A percentile compares a stretch with the other conserved stretches of the same genome.
Conservation (phyloP, 1,140 invertebrate genomes). For the Drosophila novamexicana region DNA sequence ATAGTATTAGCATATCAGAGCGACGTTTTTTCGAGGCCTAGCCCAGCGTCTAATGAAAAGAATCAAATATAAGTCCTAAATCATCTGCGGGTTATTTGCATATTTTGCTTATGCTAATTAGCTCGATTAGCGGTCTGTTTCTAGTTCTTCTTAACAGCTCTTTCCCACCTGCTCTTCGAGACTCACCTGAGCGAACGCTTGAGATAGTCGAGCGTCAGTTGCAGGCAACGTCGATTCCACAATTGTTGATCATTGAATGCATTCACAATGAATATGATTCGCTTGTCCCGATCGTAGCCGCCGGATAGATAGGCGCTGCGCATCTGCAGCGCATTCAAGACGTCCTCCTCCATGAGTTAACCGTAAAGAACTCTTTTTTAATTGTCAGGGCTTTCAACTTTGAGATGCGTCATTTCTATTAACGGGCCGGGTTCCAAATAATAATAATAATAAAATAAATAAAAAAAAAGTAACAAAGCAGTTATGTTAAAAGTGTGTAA, state of each 20-base stretch:
- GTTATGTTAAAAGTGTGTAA: not conserved
- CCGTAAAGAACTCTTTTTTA: conserved; percentile 41
- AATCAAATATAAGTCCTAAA: conserved; percentile 45
- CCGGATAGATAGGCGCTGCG: conserved; percentile 87
- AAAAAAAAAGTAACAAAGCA: conserved; percentile 2
- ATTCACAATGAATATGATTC: conserved; percentile 87
- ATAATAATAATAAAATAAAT: not conserved
- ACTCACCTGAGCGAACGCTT: conserved; percentile 87
- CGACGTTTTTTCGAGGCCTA: not conserved
- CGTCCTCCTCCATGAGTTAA: conserved; percentile 84
- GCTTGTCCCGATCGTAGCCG: conserved; percentile 87
- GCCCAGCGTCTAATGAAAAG: conserved; percentile 60
- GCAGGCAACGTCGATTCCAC: conserved; percentile 85
- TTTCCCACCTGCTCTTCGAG: not conserved
- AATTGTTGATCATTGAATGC: conserved; percentile 86
- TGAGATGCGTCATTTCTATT: conserved; percentile 42
- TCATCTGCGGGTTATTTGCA: conserved; percentile 73
- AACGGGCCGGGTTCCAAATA: conserved; percentile 13
- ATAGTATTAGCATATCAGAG: conserved; percentile 33
- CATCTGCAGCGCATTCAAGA: conserved; percentile 85
- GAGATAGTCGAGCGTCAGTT: conserved; percentile 87
- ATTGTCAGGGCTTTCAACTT: conserved; percentile 42
- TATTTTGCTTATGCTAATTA: conserved; percentile 75
- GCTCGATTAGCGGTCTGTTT: conserved; percentile 45
- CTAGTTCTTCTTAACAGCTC: conserved; percentile 2